phyloP scores from a whole-genome alignment of 2,888 invertebrate species.

The Bimastos eiseni region DNA sequence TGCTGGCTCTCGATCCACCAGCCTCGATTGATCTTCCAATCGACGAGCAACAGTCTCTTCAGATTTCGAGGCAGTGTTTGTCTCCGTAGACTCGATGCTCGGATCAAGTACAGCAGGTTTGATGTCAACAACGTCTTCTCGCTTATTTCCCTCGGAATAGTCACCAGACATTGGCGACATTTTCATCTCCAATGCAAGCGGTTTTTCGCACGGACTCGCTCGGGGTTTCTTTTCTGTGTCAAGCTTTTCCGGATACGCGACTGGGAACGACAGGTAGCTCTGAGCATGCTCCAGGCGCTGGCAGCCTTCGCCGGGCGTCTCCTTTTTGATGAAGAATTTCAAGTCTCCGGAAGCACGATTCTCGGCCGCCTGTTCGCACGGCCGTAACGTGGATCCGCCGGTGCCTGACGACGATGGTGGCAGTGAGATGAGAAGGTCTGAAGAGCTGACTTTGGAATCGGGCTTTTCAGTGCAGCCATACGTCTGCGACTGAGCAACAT shows the following conservation, averaged over 20 bases:
- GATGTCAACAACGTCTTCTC: background rate
- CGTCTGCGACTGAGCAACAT: conserved; percentile 9
- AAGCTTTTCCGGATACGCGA: background rate
- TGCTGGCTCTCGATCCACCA: background rate
- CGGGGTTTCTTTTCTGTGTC: background rate
- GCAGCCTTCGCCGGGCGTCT: background rate
- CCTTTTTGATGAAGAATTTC: conserved; percentile 21
- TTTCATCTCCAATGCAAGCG: background rate
- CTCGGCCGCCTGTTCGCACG: background rate
- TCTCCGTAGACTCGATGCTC: background rate
- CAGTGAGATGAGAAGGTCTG: conserved; percentile 21
- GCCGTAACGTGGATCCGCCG: background rate
- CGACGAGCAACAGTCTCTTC: background rate
- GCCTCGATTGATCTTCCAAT: background rate
- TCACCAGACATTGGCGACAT: background rate
- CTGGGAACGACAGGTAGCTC: background rate
- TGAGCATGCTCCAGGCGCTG: background rate
- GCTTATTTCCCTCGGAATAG: background rate
- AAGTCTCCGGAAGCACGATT: background rate
- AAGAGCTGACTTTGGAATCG: conserved; percentile 18
- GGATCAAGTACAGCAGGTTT: conserved; percentile 9
- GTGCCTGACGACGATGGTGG: background rate
- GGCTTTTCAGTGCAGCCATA: background rate
- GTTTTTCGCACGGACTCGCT: background rate
- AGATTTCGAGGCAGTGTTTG: background rate